phyloP scores from a whole-genome alignment of 2,113 vertebrate genomes.

The Poeciliopsis retropinna region DNA sequence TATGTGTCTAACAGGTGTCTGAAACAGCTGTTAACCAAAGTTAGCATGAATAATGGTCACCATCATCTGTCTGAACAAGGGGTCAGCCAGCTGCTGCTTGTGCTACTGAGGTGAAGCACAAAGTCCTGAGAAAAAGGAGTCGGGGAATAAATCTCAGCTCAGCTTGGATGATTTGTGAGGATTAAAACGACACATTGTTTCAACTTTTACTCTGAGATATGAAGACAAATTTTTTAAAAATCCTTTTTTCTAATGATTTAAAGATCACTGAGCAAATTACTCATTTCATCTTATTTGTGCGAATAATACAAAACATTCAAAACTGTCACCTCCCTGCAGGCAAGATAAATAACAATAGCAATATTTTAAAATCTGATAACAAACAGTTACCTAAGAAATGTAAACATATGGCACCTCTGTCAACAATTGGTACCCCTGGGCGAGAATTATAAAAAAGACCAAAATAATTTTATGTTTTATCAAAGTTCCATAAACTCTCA shows the following conservation, averaged over 20 bases:
- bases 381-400: background rate
- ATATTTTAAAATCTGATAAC: background rate
- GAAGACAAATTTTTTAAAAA: background rate
- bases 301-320: background rate
- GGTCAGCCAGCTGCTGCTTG: slow-evolving; percentile 65
- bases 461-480: too few species aligned
- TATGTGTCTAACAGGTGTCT: slow-evolving; percentile 47
- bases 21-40: slow-evolving; percentile 48
- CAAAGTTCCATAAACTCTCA: too few species aligned
- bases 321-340: background rate
- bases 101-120: slow-evolving; percentile 54
- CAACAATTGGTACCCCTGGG: too few species aligned
- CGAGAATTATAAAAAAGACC: too few species aligned
- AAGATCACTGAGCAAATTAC: background rate
- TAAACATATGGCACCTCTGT: background rate
- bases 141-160: slow-evolving; percentile 52
- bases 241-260: background rate
- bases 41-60: slow-evolving; percentile 63
- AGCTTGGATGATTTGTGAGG: slow-evolving; percentile 38
- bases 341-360: background rate
- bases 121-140: slow-evolving; percentile 58
- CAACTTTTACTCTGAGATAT: background rate
- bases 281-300: background rate
- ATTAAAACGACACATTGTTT: background rate
- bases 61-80: slow-evolving; percentile 64